Percentiles rank a stretch among this genome's conserved stretches.
These are phyloP conservation scores for Amphiprion percula DNA, from an alignment of 2,113 vertebrate species.

Conservation along the genomic window DNA sequence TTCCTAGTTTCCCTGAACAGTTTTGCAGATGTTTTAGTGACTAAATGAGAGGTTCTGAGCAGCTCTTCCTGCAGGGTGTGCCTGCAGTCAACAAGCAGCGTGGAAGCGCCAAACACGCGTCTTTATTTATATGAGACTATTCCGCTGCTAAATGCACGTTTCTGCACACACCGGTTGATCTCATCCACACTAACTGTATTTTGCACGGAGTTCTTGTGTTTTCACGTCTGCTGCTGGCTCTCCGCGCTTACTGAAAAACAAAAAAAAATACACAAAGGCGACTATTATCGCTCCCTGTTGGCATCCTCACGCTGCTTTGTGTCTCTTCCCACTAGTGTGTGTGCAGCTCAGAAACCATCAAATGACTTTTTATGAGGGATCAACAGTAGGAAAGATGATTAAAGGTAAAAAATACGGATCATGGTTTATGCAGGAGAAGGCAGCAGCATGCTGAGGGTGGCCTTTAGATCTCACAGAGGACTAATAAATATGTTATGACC, in stretches of 20 bases:
- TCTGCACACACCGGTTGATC: conserved; percentile 10
- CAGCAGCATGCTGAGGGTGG: conserved; percentile 2
- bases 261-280: conserved; percentile 48
- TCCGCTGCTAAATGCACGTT: not conserved
- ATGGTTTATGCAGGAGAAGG: conserved; percentile 36
- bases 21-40: not conserved
- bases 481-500: conserved; percentile 49
- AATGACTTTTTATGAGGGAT: not conserved
- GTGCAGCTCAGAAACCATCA: not conserved
- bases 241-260: conserved; percentile 18
- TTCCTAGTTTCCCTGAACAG: not conserved
- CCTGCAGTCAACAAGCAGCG: conserved; percentile 37
- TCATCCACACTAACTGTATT: not conserved
- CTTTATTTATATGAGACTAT: conserved; percentile 15
- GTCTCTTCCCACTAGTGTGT: too few species aligned
- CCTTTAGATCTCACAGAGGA: conserved; percentile 11
- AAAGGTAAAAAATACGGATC: not conserved
- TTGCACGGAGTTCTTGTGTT: conserved; percentile 7
- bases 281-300: not conserved
- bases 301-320: not conserved
- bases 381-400: not conserved
- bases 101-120: conserved; percentile 46
- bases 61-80: conserved; percentile 54
- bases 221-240: conserved; percentile 1
- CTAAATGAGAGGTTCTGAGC: not conserved